phyloP scores from a whole-genome alignment of 2,113 vertebrate species.

The Tychaedon coryphoeus region DNA sequence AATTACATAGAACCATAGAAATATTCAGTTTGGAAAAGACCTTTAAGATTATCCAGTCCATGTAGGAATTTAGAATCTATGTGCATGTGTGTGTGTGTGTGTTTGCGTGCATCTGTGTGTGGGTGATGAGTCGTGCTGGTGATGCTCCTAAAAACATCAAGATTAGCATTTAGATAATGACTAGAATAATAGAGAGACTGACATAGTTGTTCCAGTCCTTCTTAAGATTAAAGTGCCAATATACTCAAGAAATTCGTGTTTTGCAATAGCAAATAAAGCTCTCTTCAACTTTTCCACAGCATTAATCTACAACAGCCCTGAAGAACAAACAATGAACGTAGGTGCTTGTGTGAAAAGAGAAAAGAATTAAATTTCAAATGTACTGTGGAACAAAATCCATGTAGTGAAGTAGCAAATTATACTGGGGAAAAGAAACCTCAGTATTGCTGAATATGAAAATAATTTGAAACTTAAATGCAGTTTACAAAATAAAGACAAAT shows the following conservation, averaged over 20 bases:
- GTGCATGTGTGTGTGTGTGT: neutral
- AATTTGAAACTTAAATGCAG: neutral
- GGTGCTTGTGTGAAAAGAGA: neutral
- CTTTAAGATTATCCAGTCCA: neutral
- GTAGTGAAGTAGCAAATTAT: neutral
- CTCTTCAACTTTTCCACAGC: neutral
- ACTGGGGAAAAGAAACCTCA: neutral
- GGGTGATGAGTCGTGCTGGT: neutral
- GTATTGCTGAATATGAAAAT: neutral
- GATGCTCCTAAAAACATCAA: neutral
- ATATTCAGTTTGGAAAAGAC: neutral
- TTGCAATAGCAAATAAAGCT: neutral
- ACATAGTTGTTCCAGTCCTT: neutral
- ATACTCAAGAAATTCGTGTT: neutral
- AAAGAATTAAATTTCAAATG: neutral
- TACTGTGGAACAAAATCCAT: neutral
- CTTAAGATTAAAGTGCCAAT: neutral
- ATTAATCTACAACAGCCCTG: neutral
- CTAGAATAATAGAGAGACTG: neutral
- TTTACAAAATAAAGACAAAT: neutral
- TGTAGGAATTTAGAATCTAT: neutral
- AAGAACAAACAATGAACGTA: neutral
- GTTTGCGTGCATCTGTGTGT: accelerated
- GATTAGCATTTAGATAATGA: neutral
- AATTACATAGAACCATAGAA: neutral